Conservation (phyloP, 1,140 invertebrate genomes). For the fruit fly (Drosophila melanogaster) region DNA sequence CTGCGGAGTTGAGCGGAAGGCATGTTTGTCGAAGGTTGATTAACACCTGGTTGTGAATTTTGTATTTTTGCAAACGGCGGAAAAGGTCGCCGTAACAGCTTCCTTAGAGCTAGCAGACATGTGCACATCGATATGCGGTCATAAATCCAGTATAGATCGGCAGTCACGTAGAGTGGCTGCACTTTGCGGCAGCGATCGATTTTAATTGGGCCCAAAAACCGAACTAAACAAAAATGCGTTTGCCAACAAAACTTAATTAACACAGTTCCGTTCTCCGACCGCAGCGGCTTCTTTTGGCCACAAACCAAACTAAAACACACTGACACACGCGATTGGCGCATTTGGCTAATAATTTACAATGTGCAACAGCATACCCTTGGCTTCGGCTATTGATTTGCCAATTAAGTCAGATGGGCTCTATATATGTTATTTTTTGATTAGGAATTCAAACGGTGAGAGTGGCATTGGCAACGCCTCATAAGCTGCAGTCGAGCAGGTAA, state of each 20-base stretch:
- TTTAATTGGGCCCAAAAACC: conserved; percentile 44
- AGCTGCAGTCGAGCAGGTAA: conserved; percentile 29
- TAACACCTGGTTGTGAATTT: conserved; percentile 59
- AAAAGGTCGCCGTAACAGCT: conserved; percentile 36
- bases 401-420: conserved; percentile 18
- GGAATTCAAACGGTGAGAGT: conserved; percentile 33
- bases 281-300: conserved; percentile 59
- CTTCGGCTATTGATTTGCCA: conserved; percentile 41
- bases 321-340: conserved; percentile 28
- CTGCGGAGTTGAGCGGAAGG: conserved; percentile 23
- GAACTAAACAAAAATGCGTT: conserved; percentile 41
- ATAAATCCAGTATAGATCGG: conserved; percentile 28
- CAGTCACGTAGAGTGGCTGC: conserved; percentile 29
- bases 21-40: conserved; percentile 33
- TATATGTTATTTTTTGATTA: conserved; percentile 13
- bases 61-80: conserved; percentile 18
- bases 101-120: conserved; percentile 36
- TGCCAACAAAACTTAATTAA: conserved; percentile 64
- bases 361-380: conserved; percentile 60
- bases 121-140: background rate
- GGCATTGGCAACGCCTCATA: conserved; percentile 40
- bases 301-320: conserved; percentile 23
- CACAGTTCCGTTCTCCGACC: conserved; percentile 58
- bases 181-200: conserved; percentile 45
- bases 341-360: conserved; percentile 59